Base-by-base conservation (phyloP, 2,888 invertebrate species). In the Lathronympha strigana region DNA sequence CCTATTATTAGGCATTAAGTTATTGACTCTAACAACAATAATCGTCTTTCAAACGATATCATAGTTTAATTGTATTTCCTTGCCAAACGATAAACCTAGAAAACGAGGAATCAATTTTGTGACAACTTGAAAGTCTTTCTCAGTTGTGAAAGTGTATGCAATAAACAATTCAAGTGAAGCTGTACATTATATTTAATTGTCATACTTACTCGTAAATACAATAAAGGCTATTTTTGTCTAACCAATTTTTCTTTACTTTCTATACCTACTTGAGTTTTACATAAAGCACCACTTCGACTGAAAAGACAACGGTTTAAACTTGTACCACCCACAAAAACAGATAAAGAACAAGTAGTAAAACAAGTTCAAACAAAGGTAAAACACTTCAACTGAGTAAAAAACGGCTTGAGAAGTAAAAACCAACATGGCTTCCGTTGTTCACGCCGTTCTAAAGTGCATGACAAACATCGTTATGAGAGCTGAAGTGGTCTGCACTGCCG, bases 361-460 rank as follows among this genome's bases (percentile, higher is more conserved):
- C 23, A 36, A 53, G 45, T 13, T 6, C 28, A 45, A 23, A 47
- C 47, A 23, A 47, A 19, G 19, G 9, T 25, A 31, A 36, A 51
- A 63, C 36, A 64, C 36, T 58, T 60, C 13, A 64, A 23, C 6
- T 23, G 19, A 50, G n/a, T 51, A 28, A 25, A 51, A 64, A 64
- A 51, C 51, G 36, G 43, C 43, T 50, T 31, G 49, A 45, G 36
- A 28, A 15, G 43, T 33, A 15, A 60, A 47, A 64, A 51, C 9
- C 19, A 66, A 54, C 38, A 64, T 60, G 28, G 60, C 53, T 60
- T 36, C 47, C 64, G 64, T 54, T 66, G 60, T 66, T 66, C 45
- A 23, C 15, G 21, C 38, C 40, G 47, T 49, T 38, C 21, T 47
- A 23, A 38, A 66, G 66, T 54, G 66, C 31, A 47, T 6, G 40